Conservation (phyloP, 2,797 vertebrate species). For the Cheirogaleus major region DNA sequence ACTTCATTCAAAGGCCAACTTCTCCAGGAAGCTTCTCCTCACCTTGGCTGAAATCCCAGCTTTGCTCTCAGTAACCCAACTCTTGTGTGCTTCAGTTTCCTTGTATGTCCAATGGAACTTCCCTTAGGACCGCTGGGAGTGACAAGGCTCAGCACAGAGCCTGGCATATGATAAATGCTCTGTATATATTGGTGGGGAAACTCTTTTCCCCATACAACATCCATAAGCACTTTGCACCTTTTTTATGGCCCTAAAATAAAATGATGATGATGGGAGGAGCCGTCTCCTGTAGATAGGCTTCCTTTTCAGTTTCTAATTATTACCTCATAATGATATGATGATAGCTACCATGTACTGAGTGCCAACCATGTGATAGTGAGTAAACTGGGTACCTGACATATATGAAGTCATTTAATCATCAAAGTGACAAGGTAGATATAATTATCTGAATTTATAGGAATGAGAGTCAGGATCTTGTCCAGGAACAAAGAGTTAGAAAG, state of each 20-base stretch:
- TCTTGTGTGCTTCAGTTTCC: background rate
- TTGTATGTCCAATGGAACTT: background rate
- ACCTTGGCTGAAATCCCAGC: background rate
- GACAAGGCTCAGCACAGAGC: background rate
- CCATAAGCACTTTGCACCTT: background rate
- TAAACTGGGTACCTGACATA: background rate
- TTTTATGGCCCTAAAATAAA: background rate
- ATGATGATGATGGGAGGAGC: background rate
- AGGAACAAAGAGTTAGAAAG: background rate
- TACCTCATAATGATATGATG: background rate
- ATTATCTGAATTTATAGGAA: background rate
- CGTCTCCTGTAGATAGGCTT: background rate
- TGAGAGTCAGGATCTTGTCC: background rate
- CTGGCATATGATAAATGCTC: background rate
- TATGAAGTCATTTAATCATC: background rate
- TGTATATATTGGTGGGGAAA: background rate
- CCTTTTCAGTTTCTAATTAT: background rate
- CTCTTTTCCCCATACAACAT: background rate
- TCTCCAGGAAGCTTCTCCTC: background rate
- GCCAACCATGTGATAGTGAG: background rate
- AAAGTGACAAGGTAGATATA: background rate
- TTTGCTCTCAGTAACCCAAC: background rate
- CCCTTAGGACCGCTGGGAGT: background rate
- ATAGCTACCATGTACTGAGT: background rate
- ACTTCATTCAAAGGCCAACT: background rate